Base-by-base conservation (phyloP, 2,888 invertebrate species). In the Chymomyza procnemis region DNA sequence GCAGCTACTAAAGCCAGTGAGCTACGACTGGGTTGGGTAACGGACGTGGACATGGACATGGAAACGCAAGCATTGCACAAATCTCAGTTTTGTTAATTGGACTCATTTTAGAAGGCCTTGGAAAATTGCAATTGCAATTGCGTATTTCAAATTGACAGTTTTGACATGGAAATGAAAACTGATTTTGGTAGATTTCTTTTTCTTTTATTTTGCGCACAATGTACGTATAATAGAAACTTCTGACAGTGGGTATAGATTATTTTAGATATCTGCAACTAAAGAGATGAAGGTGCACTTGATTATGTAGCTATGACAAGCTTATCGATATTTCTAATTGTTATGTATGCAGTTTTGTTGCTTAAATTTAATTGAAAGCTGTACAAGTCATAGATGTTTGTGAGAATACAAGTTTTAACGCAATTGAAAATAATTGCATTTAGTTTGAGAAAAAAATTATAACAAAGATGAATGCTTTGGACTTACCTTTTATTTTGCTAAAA, bases 1-100 rank as follows among this genome's bases (percentile, higher is more conserved):
- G 65, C 85, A 78, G 67, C 56, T 80, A 77, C 65, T 73, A 19
- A 14, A 26, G 26, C 26, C 26, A 26, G 26, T 26, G 52, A 18
- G 58, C 65, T 18, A 56, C 47, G 48, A 14, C n/a, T 56, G 50
- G 55, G 61, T 14, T 48, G 54, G 47, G n/a, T 50, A 61, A 64
- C 64, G 34, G 34, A 64, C 64, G 63, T 62, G 34, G 63, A 66
- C 48, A n/a, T 66, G 58, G 63, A 66, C 48, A n/a, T 66, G 58
- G 58, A 71, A 80, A 71, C 78, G 87, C 81, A 74, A 86, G 71
- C 87, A 76, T 74, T 82, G 87, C 87, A 84, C 74, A 86, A 78
- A 82, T 82, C 87, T 74, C 74, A 86, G 74, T 50, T 80, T 71
- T 84, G 81, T 80, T 82, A 82, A 82, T 82, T 82, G 87, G 81